Percentiles rank a stretch among this genome's conserved stretches.
Evolutionary conservation across 2,888 invertebrate species (phyloP).

Genomic region (Rhyacophila evoluta): DNA sequence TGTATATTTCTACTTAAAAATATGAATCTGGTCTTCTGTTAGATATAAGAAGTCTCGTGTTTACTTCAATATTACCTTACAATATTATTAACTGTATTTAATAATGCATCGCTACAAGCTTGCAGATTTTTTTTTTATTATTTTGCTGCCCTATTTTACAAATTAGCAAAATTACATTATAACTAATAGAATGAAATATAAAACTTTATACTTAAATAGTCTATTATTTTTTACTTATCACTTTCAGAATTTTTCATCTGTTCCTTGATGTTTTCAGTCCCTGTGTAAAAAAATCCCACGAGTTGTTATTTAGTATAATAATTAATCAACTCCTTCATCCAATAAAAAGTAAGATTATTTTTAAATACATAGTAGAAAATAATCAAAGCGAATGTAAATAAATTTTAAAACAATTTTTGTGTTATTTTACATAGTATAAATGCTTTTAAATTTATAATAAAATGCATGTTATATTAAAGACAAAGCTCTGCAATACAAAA

Average conservation of each 20-base stretch:
- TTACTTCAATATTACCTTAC: conserved; percentile 53
- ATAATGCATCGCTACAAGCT: conserved; percentile 53
- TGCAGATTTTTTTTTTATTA: conserved; percentile 34
- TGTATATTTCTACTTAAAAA: conserved; percentile 48
- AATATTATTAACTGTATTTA: conserved; percentile 29
- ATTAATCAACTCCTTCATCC: background rate
- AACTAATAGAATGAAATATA: conserved; percentile 54
- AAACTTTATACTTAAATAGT: conserved; percentile 53
- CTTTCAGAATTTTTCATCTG: conserved; percentile 53
- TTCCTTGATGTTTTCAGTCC: conserved; percentile 54
- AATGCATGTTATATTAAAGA: background rate
- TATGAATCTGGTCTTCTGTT: conserved; percentile 38
- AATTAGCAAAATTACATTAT: conserved; percentile 41
- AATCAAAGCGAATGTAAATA: conserved; percentile 9
- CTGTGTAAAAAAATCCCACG: conserved; percentile 42
- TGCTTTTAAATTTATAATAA: background rate
- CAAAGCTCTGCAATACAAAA: conserved; percentile 1
- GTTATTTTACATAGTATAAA: conserved; percentile 22
- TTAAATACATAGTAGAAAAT: conserved; percentile 4
- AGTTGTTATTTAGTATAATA: conserved; percentile 23
- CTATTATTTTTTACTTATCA: conserved; percentile 54
- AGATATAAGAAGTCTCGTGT: background rate
- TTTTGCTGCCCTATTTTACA: conserved; percentile 50
- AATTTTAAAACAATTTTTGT: conserved; percentile 3
- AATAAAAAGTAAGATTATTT: background rate